These are phyloP conservation scores for Coluber constrictor DNA, from an alignment of 2,797 vertebrate species.

Conservation along the genomic window DNA sequence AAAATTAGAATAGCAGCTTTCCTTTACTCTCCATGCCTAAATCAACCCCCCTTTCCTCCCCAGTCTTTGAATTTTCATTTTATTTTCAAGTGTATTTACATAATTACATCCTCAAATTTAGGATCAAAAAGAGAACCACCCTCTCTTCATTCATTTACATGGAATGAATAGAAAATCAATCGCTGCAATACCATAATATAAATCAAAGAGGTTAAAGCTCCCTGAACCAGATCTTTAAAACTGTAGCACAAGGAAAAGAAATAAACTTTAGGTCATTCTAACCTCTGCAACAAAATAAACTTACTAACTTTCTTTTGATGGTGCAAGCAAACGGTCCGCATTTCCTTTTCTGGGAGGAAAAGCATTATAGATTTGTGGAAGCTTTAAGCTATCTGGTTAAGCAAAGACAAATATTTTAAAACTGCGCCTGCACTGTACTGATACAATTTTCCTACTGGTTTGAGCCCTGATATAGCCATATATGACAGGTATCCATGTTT, in stretches of 20 bases:
- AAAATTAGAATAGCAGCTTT: not conserved
- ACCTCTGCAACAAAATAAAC: not conserved
- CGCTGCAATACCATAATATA: not conserved
- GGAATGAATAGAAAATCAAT: not conserved
- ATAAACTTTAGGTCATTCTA: not conserved
- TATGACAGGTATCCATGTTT: not conserved
- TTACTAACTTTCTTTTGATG: not conserved
- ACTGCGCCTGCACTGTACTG: not conserved
- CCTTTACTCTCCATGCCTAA: not conserved
- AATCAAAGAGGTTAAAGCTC: not conserved
- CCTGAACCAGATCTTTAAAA: not conserved
- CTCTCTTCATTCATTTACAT: not conserved
- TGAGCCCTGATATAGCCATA: not conserved
- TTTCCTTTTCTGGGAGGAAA: not conserved
- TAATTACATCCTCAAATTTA: not conserved
- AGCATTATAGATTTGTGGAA: not conserved
- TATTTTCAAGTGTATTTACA: not conserved
- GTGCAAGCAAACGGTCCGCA: not conserved
- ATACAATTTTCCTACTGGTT: not conserved
- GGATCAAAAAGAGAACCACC: not conserved
- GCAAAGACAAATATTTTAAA: not conserved
- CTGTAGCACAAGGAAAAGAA: not conserved
- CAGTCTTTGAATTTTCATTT: not conserved
- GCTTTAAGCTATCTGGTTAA: not conserved
- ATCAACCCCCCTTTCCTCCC: not conserved